Evolutionary conservation across 2,888 invertebrate species (phyloP).

Genomic region (Chrysodeixis includens): DNA sequence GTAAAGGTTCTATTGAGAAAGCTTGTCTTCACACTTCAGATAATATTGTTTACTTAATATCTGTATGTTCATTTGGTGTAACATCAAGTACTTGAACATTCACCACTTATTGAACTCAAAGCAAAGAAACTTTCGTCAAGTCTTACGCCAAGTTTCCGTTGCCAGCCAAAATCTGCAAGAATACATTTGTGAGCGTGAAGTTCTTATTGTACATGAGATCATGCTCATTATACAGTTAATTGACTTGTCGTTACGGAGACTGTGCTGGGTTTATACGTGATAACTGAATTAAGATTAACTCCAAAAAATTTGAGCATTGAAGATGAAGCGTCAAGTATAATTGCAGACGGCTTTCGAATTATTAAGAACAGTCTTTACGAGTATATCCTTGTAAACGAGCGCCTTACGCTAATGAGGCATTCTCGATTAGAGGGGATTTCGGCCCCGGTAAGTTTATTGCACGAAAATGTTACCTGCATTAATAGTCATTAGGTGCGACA

Average conservation of each 20-base stretch:
- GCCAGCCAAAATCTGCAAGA: background rate
- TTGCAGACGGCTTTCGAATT: constrained; percentile 32
- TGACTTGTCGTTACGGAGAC: constrained; percentile 3
- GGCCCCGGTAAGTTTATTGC: constrained; percentile 28
- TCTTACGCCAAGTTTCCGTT: background rate
- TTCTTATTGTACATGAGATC: constrained; percentile 6
- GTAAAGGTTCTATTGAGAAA: constrained; percentile 4
- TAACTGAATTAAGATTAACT: constrained; percentile 1
- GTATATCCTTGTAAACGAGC: constrained; percentile 69
- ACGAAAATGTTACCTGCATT: constrained; percentile 37
- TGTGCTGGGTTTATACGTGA: background rate
- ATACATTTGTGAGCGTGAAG: background rate
- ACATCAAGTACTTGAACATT: background rate
- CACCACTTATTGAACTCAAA: background rate
- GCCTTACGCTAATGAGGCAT: constrained; percentile 71
- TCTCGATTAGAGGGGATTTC: constrained; percentile 70
- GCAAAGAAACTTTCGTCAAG: background rate
- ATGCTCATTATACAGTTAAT: constrained; percentile 18
- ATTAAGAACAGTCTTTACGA: constrained; percentile 66
- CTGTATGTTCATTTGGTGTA: background rate
- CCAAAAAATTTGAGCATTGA: background rate
- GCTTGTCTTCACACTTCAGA: background rate
- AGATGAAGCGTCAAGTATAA: background rate
- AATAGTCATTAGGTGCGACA: constrained; percentile 10
- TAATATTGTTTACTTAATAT: background rate